A percentile compares a stretch with the other conserved stretches of the same genome.
Conservation (phyloP, 2,797 vertebrate genomes). For the Acridotheres tristis region DNA sequence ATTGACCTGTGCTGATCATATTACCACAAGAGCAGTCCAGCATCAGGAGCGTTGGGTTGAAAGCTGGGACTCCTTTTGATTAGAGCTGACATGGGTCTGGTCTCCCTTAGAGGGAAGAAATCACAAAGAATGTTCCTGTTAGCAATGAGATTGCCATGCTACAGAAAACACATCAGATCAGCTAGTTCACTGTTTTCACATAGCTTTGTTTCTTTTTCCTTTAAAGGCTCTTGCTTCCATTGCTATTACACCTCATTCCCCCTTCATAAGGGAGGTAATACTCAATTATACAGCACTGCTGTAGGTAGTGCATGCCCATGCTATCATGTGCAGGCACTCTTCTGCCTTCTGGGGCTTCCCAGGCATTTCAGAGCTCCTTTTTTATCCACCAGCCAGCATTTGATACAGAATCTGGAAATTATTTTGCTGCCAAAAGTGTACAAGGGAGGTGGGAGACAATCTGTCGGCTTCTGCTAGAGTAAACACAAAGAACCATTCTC, state of each 20-base stretch:
- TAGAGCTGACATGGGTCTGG: not conserved
- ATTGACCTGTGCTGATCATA: not conserved
- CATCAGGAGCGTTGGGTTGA: accelerated
- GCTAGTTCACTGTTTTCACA: not conserved
- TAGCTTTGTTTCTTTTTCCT: not conserved
- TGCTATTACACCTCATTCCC: not conserved
- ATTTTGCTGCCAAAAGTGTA: constrained; percentile 70
- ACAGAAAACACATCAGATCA: not conserved
- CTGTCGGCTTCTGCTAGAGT: constrained; percentile 64
- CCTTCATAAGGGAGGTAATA: not conserved
- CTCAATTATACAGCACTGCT: not conserved
- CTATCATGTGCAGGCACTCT: not conserved
- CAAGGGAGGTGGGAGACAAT: constrained; percentile 36
- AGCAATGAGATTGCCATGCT: not conserved
- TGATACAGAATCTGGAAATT: constrained; percentile 70
- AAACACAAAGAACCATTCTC: constrained; percentile 74
- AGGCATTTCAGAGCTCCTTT: constrained; percentile 39
- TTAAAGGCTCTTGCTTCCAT: not conserved
- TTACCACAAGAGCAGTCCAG: not conserved
- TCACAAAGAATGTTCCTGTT: not conserved
- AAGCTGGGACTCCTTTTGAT: not conserved
- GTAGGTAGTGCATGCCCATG: not conserved
- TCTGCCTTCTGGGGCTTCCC: constrained; percentile 46
- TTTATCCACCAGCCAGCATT: constrained; percentile 20
- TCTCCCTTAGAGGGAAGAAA: not conserved